phyloP scores from a whole-genome alignment of 2,888 invertebrate genomes.

The Drosophila koepferae region DNA sequence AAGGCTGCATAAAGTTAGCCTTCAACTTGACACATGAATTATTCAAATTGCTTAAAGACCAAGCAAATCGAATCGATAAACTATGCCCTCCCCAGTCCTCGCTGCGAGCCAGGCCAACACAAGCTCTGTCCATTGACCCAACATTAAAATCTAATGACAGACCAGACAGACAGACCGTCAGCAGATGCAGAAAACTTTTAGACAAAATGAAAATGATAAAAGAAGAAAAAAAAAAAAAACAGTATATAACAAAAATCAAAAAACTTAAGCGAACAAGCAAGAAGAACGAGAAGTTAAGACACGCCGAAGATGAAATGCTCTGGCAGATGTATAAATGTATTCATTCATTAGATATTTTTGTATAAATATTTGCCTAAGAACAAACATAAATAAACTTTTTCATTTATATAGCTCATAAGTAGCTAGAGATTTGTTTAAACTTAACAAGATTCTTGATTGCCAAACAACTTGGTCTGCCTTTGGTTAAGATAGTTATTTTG shows the following conservation, averaged over 20 bases:
- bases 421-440: neutral
- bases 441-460: neutral
- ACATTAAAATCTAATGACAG: slow-evolving; percentile 56
- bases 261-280: neutral
- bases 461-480: neutral
- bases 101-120: slow-evolving; percentile 9
- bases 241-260: neutral
- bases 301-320: slow-evolving; percentile 1
- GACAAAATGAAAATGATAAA: slow-evolving; percentile 25
- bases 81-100: slow-evolving; percentile 18
- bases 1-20: slow-evolving; percentile 55
- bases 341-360: neutral
- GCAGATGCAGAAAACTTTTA: slow-evolving; percentile 42
- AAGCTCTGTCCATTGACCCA: slow-evolving; percentile 76
- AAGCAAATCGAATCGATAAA: slow-evolving; percentile 58
- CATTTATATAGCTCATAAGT: neutral
- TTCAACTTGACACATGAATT: slow-evolving; percentile 77
- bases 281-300: neutral
- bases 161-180: slow-evolving; percentile 41
- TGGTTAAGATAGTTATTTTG: neutral
- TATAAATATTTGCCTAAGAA: no score
- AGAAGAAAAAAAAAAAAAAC: slow-evolving; percentile 9
- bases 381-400: neutral
- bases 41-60: slow-evolving; percentile 57
- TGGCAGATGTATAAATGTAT: neutral